Conservation (phyloP, 1,140 invertebrate genomes). For the Oncopodura yosiiana region DNA sequence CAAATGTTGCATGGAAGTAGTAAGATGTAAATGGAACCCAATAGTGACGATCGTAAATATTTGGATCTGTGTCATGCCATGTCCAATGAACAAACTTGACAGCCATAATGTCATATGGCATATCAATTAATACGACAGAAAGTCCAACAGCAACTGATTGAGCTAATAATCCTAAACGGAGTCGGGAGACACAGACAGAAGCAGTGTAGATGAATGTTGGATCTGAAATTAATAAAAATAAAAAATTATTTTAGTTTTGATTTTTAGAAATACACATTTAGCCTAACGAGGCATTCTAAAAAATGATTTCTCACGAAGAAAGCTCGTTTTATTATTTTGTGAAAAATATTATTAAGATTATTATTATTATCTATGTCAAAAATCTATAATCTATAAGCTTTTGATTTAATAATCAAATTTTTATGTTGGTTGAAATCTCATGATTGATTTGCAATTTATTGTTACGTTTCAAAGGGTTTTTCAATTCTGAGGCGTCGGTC, state of each 20-base stretch:
- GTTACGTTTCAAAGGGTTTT: too few species aligned
- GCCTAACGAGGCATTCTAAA: too few species aligned
- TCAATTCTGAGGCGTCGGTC: too few species aligned
- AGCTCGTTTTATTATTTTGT: too few species aligned
- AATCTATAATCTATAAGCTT: too few species aligned
- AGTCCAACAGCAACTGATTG: constrained; percentile 66
- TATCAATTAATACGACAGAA: constrained; percentile 59
- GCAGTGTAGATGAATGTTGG: constrained; percentile 65
- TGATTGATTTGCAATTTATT: too few species aligned
- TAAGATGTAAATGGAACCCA: constrained; percentile 65
- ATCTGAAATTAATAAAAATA: constrained; percentile 49
- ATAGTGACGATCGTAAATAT: constrained; percentile 66
- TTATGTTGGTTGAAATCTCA: too few species aligned
- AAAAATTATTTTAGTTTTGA: not conserved
- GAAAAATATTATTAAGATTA: too few species aligned
- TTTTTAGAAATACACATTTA: not conserved
- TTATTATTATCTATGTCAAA: too few species aligned
- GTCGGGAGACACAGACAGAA: constrained; percentile 51
- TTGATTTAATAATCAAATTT: too few species aligned
- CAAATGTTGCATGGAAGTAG: constrained; percentile 68
- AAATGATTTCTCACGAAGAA: too few species aligned
- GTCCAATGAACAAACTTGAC: constrained; percentile 74
- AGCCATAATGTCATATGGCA: constrained; percentile 69
- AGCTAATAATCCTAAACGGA: constrained; percentile 54
- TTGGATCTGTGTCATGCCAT: constrained; percentile 76